Percentiles rank a stretch among this genome's conserved stretches.
These are phyloP conservation scores for Melanaphis sacchari DNA, from an alignment of 1,140 invertebrate genomes.

Conservation along the genomic window DNA sequence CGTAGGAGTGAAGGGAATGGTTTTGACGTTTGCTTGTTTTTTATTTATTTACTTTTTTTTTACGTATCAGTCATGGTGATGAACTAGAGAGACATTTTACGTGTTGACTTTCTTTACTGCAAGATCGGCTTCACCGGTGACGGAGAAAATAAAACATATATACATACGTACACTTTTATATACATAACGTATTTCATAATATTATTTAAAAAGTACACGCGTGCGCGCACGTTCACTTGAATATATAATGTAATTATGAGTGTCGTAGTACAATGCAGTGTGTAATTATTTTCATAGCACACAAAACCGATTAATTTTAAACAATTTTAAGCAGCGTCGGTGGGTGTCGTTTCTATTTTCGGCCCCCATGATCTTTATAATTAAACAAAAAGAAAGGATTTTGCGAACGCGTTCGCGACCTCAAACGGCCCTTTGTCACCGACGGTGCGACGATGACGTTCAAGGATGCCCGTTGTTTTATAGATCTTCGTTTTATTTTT, in stretches of 20 bases:
- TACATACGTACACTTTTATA: neutral
- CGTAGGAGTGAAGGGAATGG: neutral
- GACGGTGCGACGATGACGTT: neutral
- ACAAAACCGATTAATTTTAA: neutral
- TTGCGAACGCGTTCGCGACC: neutral
- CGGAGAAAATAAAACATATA: neutral
- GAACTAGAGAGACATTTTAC: neutral
- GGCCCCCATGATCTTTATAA: neutral
- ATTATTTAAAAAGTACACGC: neutral
- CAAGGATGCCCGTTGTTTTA: constrained; percentile 25
- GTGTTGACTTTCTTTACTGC: neutral
- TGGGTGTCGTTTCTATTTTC: constrained; percentile 19
- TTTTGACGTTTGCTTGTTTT: neutral
- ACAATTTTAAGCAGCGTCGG: neutral
- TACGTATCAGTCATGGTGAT: neutral
- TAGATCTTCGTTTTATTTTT: constrained; percentile 12
- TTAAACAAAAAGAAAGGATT: constrained; percentile 7
- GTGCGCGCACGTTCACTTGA: neutral
- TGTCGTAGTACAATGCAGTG: neutral
- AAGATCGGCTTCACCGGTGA: neutral
- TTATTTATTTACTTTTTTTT: neutral
- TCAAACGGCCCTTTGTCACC: constrained; percentile 28
- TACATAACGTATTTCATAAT: neutral
- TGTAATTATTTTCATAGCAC: neutral
- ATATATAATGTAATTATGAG: neutral